Evolutionary conservation across 2,888 invertebrate species (phyloP).

Genomic region (Camponotus fellah): DNA sequence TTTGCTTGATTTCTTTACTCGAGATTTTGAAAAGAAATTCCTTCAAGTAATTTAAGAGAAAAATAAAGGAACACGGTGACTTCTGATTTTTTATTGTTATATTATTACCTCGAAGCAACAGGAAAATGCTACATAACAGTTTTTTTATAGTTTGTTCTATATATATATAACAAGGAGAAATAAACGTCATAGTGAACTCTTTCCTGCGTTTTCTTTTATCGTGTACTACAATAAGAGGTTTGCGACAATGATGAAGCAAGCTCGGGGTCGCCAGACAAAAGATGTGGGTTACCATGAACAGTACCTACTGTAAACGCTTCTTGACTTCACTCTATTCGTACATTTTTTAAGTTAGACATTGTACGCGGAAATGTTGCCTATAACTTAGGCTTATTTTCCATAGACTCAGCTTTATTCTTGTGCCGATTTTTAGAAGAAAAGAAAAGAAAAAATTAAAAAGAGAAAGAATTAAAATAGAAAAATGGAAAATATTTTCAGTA

Average conservation of each 20-base stretch:
- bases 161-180: neutral
- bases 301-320: constrained; percentile 23
- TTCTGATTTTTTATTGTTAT: constrained; percentile 1
- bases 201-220: neutral
- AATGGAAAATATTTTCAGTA: neutral
- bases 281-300: constrained; percentile 38
- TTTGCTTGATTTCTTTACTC: neutral
- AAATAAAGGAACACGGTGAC: neutral
- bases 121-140: neutral
- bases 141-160: neutral
- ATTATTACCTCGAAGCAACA: neutral
- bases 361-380: neutral
- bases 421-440: neutral
- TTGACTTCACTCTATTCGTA: constrained; percentile 14
- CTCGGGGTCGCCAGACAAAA: constrained; percentile 31
- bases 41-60: neutral
- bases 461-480: neutral
- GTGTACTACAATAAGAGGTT: constrained; percentile 10
- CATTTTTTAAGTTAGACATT: constrained; percentile 20
- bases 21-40: neutral
- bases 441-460: neutral
- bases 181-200: neutral
- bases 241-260: constrained; percentile 28
- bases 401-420: neutral
- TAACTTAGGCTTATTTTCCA: constrained; percentile 7